Conservation (phyloP, 2,888 invertebrate species). For the Horisme vitalbata region DNA sequence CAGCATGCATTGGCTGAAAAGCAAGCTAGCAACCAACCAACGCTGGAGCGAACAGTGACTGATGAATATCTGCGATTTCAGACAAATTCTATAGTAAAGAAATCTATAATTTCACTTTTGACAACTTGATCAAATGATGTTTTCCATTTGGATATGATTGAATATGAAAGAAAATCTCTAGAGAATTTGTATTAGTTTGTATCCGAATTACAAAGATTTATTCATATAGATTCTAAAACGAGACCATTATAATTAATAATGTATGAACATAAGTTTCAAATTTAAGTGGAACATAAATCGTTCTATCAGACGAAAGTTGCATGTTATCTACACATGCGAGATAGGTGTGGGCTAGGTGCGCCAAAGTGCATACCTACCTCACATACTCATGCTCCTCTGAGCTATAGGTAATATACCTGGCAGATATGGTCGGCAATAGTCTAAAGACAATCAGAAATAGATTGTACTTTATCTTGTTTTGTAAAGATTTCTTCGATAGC, state of each 20-base stretch:
- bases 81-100: too few relatives aligned
- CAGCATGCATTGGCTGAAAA: too few relatives aligned
- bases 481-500: not conserved
- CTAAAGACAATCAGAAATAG: not conserved
- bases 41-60: too few relatives aligned
- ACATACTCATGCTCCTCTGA: not conserved
- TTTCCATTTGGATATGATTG: too few relatives aligned
- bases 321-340: conserved; percentile 1
- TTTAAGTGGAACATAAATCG: not conserved
- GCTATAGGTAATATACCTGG: not conserved
- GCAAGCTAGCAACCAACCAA: too few relatives aligned
- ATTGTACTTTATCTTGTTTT: not conserved
- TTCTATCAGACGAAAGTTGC: not conserved
- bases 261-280: not conserved
- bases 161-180: too few relatives aligned
- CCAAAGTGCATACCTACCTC: conserved; percentile 8
- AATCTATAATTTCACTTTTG: too few relatives aligned
- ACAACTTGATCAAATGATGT: too few relatives aligned
- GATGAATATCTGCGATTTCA: too few relatives aligned
- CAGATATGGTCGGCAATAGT: not conserved
- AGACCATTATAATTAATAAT: not conserved
- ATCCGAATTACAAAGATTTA: not conserved
- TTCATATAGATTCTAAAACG: not conserved
- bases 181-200: not conserved
- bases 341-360: conserved; percentile 7